Percentiles rank a stretch among this genome's conserved stretches.
phyloP scores from a whole-genome alignment of 1,140 invertebrate species.

The Carposina sasakii region DNA sequence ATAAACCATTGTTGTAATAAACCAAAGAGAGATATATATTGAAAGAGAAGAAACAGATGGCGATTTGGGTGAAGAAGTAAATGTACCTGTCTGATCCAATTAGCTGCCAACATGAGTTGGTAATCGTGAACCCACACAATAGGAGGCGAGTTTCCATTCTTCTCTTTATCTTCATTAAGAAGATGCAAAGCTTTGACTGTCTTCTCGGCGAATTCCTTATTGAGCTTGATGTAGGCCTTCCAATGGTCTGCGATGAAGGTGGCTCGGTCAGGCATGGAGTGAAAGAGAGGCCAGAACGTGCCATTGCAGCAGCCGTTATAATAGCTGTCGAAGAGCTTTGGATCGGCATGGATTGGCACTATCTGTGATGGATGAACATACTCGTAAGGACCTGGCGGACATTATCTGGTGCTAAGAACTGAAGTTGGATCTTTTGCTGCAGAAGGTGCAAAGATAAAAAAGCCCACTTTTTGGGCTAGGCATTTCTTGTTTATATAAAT shows the following conservation, averaged over 20 bases:
- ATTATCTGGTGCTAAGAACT: too few relatives aligned
- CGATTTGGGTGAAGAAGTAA: too few relatives aligned
- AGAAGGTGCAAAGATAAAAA: too few relatives aligned
- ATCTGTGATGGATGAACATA: conserved; percentile 75
- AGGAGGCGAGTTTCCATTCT: conserved; percentile 75
- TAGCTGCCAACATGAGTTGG: conserved; percentile 92
- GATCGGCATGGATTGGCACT: conserved; percentile 84
- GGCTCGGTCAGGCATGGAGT: conserved; percentile 89
- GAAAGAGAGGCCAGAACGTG: conserved; percentile 93
- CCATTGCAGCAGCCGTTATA: conserved; percentile 95
- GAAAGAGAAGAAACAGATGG: too few relatives aligned
- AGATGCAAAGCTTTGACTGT: conserved; percentile 82
- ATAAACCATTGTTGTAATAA: conserved; percentile 13
- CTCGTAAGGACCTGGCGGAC: background rate
- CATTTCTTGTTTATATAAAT: too few relatives aligned
- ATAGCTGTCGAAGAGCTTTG: conserved; percentile 85
- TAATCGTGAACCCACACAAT: conserved; percentile 95
- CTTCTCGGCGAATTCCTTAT: conserved; percentile 86
- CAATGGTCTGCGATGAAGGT: conserved; percentile 86
- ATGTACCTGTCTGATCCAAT: conserved; percentile 84
- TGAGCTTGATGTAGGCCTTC: conserved; percentile 86
- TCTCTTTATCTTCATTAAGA: conserved; percentile 74
- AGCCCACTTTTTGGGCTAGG: too few relatives aligned
- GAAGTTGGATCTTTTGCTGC: too few relatives aligned
- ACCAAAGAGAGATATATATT: too few relatives aligned